A percentile compares a stretch with the other conserved stretches of the same genome.
Evolutionary conservation across 1,140 invertebrate species (phyloP).

Genomic region (Rhopalosiphum maidis): DNA sequence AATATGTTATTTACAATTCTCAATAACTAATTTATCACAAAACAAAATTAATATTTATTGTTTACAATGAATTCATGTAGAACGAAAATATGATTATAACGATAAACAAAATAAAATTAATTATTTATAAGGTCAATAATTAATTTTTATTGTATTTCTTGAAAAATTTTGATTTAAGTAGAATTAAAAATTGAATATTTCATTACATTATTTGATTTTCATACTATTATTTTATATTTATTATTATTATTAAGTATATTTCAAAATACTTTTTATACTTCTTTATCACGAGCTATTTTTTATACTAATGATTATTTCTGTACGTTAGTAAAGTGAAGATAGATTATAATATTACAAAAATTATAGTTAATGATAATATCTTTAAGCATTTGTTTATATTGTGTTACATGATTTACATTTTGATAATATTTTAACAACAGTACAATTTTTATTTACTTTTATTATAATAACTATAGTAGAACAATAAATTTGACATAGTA

Average conservation of each 20-base stretch:
- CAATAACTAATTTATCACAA: neutral
- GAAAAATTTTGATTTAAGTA: neutral
- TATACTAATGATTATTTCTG: neutral
- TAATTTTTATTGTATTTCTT: neutral
- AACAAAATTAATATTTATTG: neutral
- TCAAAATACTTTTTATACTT: neutral
- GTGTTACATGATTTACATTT: too few species aligned
- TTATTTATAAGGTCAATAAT: neutral
- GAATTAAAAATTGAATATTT: neutral
- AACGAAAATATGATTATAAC: neutral
- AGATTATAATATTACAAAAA: neutral
- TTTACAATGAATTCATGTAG: neutral
- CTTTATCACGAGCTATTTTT: neutral
- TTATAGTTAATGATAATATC: too few species aligned
- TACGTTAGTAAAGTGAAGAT: neutral
- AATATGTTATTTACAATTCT: neutral
- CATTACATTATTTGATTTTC: neutral
- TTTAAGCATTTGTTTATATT: too few species aligned
- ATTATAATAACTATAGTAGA: neutral
- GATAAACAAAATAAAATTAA: neutral
- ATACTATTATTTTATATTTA: neutral
- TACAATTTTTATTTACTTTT: neutral
- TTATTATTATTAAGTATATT: too few species aligned
- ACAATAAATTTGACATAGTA: neutral
- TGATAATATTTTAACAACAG: neutral